These are phyloP conservation scores for Blastomussa wellsi DNA, from an alignment of 92 coral and sea anemone genomes.

Conservation along the genomic window DNA sequence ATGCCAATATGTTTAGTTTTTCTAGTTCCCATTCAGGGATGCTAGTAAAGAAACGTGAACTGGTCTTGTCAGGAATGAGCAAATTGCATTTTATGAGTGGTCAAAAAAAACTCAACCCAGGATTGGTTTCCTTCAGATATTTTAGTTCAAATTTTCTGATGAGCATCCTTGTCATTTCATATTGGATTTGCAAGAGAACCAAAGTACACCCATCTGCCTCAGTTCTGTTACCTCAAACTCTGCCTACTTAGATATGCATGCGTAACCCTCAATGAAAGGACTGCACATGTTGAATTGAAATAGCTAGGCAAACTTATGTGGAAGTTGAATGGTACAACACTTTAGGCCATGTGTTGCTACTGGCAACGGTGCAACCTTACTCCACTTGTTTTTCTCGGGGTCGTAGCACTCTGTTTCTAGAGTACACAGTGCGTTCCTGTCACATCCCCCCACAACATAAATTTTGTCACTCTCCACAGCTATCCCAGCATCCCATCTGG, in stretches of 20 bases:
- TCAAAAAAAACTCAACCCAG: neutral
- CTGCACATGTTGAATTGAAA: neutral
- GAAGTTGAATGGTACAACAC: slow-evolving; percentile 91
- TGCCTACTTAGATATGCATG: neutral
- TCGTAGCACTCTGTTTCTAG: slow-evolving; percentile 96
- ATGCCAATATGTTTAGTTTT: neutral
- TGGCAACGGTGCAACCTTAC: slow-evolving; percentile 90
- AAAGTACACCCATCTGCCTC: too few relatives aligned
- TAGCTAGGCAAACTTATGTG: slow-evolving; percentile 74
- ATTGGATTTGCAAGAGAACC: neutral
- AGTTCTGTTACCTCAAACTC: too few relatives aligned
- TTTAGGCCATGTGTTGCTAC: slow-evolving; percentile 96
- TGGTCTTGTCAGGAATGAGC: too few relatives aligned
- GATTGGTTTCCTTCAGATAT: neutral
- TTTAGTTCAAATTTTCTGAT: neutral
- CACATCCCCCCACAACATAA: slow-evolving; percentile 97
- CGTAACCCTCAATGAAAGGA: neutral
- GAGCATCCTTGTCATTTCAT: neutral
- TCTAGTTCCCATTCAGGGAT: neutral
- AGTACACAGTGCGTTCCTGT: slow-evolving; percentile 96
- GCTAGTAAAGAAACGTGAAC: too few relatives aligned
- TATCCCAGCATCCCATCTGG: slow-evolving; percentile 99
- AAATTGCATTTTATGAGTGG: neutral
- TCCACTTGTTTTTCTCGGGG: slow-evolving; percentile 89
- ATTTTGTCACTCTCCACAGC: slow-evolving; percentile 94